Evolutionary conservation across 2,113 vertebrate species (phyloP).

Genomic region (Spheniscus mendiculus): DNA sequence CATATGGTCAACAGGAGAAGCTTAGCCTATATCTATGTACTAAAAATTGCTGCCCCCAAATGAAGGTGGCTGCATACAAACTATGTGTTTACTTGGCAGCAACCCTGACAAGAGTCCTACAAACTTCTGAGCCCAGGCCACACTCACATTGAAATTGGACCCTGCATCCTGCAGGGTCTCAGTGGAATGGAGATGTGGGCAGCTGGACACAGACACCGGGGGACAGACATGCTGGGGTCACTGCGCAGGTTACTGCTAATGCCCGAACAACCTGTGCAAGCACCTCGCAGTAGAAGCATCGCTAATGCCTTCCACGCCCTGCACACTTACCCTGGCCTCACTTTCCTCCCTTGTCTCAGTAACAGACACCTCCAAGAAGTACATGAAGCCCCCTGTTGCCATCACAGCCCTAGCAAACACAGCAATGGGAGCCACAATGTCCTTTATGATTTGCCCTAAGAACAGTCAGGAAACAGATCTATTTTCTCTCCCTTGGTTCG

Average conservation of each 20-base stretch:
- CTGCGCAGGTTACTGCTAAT: background rate
- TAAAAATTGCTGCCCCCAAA: background rate
- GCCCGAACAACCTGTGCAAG: background rate
- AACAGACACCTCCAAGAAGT: background rate
- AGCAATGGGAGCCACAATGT: background rate
- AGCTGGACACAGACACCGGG: background rate
- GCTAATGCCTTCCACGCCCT: background rate
- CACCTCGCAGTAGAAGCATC: background rate
- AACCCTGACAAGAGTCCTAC: background rate
- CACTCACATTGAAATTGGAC: background rate
- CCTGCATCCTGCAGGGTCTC: background rate
- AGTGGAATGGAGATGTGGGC: background rate
- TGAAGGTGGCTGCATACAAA: background rate
- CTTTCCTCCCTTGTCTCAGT: background rate
- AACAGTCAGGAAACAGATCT: background rate
- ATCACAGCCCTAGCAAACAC: background rate
- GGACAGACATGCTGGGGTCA: rapidly evolving
- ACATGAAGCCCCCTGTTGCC: background rate
- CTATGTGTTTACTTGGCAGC: background rate
- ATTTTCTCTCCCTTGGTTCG: background rate
- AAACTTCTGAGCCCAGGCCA: background rate
- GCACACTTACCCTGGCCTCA: background rate
- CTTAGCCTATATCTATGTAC: background rate
- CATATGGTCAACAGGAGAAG: background rate
- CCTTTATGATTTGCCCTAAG: background rate